These are phyloP conservation scores for Habrosyne pyritoides DNA, from an alignment of 2,888 invertebrate genomes.

Conservation along the genomic window DNA sequence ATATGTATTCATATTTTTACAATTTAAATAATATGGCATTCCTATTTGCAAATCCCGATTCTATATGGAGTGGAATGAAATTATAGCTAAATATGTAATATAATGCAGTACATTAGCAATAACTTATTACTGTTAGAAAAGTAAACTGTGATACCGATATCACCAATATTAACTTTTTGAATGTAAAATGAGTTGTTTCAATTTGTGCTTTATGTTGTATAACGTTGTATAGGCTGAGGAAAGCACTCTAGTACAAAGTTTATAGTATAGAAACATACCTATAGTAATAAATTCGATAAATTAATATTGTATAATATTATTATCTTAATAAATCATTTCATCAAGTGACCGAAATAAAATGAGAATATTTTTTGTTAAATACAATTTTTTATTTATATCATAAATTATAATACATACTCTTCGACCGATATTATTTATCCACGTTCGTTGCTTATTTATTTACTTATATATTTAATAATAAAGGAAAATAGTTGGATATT, in stretches of 20 bases:
- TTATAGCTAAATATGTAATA: background rate
- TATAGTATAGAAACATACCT: conserved; percentile 32
- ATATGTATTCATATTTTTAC: background rate
- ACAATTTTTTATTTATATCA: conserved; percentile 53
- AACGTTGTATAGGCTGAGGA: conserved; percentile 50
- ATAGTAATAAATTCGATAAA: conserved; percentile 21
- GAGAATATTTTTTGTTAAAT: conserved; percentile 73
- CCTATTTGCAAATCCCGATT: background rate
- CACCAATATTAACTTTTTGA: conserved; percentile 23
- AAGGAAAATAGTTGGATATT: background rate
- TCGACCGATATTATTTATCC: too few relatives aligned
- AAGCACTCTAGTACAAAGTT: conserved; percentile 77
- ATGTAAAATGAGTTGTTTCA: background rate
- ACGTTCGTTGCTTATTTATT: too few relatives aligned
- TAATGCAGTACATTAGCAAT: conserved; percentile 2
- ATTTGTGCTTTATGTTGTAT: conserved; percentile 7
- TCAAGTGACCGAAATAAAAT: conserved; percentile 66
- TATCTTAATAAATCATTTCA: conserved; percentile 54
- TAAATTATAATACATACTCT: background rate
- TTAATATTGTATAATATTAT: conserved; percentile 39
- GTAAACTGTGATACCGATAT: conserved; percentile 40
- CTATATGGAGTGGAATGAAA: background rate
- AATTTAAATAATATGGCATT: background rate
- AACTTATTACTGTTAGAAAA: conserved; percentile 17
- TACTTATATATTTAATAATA: too few relatives aligned